Percentiles rank a stretch among this genome's conserved stretches.
phyloP scores from a whole-genome alignment of 1,140 invertebrate genomes.

The Oryzaephilus surinamensis region DNA sequence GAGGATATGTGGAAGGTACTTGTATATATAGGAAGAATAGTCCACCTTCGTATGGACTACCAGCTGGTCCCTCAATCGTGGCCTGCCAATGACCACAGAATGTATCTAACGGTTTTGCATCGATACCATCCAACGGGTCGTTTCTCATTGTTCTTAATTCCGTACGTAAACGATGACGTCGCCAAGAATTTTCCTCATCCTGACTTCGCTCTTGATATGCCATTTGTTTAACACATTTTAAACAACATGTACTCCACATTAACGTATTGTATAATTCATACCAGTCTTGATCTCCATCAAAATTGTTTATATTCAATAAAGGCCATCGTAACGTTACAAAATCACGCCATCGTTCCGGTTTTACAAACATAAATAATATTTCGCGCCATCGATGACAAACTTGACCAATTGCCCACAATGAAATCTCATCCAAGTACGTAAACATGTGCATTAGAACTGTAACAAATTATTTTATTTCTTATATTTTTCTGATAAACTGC shows the following conservation, averaged over 20 bases:
- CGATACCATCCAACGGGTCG: slow-evolving; percentile 84
- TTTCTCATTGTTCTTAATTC: slow-evolving; percentile 65
- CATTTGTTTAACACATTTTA: slow-evolving; percentile 73
- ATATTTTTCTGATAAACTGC: too few species aligned
- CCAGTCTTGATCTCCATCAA: slow-evolving; percentile 22
- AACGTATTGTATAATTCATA: slow-evolving; percentile 42
- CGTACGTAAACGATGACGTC: slow-evolving; percentile 58
- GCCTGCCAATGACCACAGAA: slow-evolving; percentile 86
- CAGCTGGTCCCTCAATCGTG: slow-evolving; percentile 75
- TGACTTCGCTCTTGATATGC: slow-evolving; percentile 47
- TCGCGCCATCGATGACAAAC: slow-evolving; percentile 77
- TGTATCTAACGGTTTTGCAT: slow-evolving; percentile 74
- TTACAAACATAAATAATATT: slow-evolving; percentile 56
- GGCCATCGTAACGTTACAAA: slow-evolving; percentile 36
- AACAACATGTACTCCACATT: slow-evolving; percentile 70
- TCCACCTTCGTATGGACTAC: slow-evolving; percentile 89
- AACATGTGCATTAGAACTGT: slow-evolving; percentile 79
- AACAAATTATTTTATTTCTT: slow-evolving; percentile 31
- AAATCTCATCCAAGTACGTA: slow-evolving; percentile 82
- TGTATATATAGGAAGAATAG: slow-evolving; percentile 89
- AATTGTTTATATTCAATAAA: slow-evolving; percentile 12
- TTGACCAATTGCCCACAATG: slow-evolving; percentile 74
- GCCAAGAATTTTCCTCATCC: slow-evolving; percentile 61
- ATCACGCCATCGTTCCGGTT: slow-evolving; percentile 36
- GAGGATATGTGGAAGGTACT: slow-evolving; percentile 80